phyloP scores from a whole-genome alignment of 2,797 vertebrate species.

The Mormyrops attenuatus region DNA sequence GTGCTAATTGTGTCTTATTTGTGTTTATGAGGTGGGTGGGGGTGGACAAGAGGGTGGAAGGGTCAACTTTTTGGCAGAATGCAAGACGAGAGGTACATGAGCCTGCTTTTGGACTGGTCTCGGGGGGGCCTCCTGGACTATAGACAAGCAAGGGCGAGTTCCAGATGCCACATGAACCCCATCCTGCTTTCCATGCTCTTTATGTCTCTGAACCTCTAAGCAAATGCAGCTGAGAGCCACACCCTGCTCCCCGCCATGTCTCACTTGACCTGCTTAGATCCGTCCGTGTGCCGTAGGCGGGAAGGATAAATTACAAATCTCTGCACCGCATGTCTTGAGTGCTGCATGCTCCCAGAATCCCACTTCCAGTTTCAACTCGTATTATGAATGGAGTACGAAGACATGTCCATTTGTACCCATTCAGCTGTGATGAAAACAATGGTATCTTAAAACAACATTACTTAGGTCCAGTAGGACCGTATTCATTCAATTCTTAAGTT shows the following conservation, averaged over 20 bases:
- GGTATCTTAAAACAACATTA: not conserved
- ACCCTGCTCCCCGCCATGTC: not conserved
- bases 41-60: not conserved
- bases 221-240: not conserved
- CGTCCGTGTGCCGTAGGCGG: not conserved
- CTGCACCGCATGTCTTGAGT: not conserved
- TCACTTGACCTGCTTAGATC: conserved; percentile 12
- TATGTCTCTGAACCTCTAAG: conserved; percentile 18
- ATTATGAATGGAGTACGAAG: too few relatives aligned
- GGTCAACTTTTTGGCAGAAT: not conserved
- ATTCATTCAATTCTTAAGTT: not conserved
- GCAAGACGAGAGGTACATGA: conserved; percentile 13
- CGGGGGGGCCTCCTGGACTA: conserved; percentile 7
- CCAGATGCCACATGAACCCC: conserved; percentile 37
- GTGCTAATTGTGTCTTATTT: conserved; percentile 21
- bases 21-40: conserved; percentile 11
- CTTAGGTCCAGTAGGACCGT: not conserved
- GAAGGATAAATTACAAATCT: not conserved
- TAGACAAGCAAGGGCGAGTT: conserved; percentile 37
- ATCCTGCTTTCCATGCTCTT: conserved; percentile 39
- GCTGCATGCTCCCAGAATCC: not conserved
- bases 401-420: not conserved
- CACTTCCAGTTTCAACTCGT: not conserved
- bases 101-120: conserved; percentile 1
- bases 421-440: not conserved